phyloP scores from a whole-genome alignment of 2,888 invertebrate species.

The Andricus quercusramuli region DNA sequence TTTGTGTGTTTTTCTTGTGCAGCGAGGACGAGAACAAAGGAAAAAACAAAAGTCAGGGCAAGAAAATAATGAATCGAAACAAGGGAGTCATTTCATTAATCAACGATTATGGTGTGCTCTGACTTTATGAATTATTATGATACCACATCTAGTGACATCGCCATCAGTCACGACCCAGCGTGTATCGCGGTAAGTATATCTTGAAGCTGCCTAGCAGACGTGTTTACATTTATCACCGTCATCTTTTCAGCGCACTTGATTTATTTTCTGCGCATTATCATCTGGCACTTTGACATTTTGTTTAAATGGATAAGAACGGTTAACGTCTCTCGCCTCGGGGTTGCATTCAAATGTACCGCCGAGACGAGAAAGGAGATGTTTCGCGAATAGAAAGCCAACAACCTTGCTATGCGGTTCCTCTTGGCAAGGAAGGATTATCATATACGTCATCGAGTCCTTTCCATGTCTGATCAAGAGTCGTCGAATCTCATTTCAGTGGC shows the following conservation, averaged over 20 bases:
- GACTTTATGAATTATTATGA: conserved; percentile 78
- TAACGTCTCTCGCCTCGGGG: conserved; percentile 50
- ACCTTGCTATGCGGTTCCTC: neutral
- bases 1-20: neutral
- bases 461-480: conserved; percentile 1
- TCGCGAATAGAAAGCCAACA: conserved; percentile 11
- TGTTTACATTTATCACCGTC: conserved; percentile 78
- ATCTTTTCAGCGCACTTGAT: conserved; percentile 78
- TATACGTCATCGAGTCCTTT: neutral
- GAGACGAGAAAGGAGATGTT: conserved; percentile 43
- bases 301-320: conserved; percentile 75
- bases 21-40: conserved; percentile 36
- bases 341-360: conserved; percentile 42
- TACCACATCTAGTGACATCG: conserved; percentile 77
- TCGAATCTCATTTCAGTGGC: neutral
- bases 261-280: conserved; percentile 77
- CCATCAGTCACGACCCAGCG: conserved; percentile 76
- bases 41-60: conserved; percentile 47
- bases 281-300: conserved; percentile 78
- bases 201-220: conserved; percentile 64
- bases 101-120: conserved; percentile 75
- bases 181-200: conserved; percentile 67
- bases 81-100: conserved; percentile 75
- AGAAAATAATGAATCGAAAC: conserved; percentile 24
- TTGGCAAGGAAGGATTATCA: neutral